These are phyloP conservation scores for Rhopalosiphum nymphaeae DNA, from an alignment of 2,888 invertebrate genomes.

Conservation along the genomic window DNA sequence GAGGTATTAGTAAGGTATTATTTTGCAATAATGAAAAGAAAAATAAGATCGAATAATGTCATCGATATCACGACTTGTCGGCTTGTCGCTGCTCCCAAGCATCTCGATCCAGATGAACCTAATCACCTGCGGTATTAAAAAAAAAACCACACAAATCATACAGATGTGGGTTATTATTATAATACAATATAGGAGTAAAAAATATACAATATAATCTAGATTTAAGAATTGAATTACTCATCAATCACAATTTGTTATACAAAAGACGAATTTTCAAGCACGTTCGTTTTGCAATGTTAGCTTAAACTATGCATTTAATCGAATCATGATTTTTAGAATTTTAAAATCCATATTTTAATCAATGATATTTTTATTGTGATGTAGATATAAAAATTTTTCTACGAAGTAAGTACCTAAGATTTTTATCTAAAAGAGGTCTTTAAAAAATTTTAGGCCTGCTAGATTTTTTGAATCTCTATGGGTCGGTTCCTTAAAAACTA, in stretches of 20 bases:
- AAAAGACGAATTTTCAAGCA: not conserved
- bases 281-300: not conserved
- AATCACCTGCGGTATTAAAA: conserved; percentile 2
- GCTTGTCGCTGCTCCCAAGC: not conserved
- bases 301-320: not conserved
- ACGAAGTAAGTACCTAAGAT: not conserved
- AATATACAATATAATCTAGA: not conserved
- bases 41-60: conserved; percentile 23
- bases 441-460: no score
- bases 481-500: no score
- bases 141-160: not conserved
- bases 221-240: not conserved
- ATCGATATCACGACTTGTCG: conserved; percentile 29
- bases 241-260: not conserved
- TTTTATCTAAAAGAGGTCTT: no score
- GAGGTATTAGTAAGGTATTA: conserved; percentile 11
- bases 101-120: not conserved
- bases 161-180: not conserved
- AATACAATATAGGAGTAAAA: not conserved
- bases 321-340: not conserved
- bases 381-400: not conserved
- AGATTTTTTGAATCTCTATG: no score
- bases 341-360: not conserved
- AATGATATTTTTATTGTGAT: not conserved
- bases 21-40: not conserved